Evolutionary conservation across 1,140 invertebrate genomes (phyloP), one percentile per base, ranked within the genome.

Genomic region (Pectinophora gossypiella): DNA sequence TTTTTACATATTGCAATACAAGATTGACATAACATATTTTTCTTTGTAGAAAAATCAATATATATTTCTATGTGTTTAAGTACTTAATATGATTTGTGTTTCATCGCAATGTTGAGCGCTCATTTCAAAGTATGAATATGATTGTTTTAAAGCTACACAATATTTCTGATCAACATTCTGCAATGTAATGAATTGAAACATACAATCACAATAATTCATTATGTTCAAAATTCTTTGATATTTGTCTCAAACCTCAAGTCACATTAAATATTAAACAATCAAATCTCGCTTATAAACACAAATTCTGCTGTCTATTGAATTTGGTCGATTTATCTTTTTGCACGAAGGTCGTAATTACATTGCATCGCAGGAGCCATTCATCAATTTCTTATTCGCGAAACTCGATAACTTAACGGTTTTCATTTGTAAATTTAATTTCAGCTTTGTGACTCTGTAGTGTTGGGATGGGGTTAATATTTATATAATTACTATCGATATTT

Each of bases 361-460:
- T 40, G 19, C 36, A 40, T 40, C 20, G 43, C 10, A 45, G 43
- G 10, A 19, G 15, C 43, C 43, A 45, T 45, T 21, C 18, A 45
- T 45, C 43, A 45, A 45, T 45, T 45, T 45, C 43, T 45, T 45
- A 45, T 45, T 45, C 43, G 15, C 36, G 12, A 20, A 45, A 45
- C 19, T 45, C 43, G 20, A 45, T 45, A 45, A 45, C 18, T 45
- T 45, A 45, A 45, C 43, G 43, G 19, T 18, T 45, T 45, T 45
- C 43, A 19, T 45, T 45, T 45, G 20, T 45, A 45, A 45, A 45
- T 45, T 45, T 45, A 45, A 45, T 45, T 45, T 45, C 19, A 45
- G 43, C 20, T 45, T 16, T 40, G 13, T 40, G 36, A 40, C 36
- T 15, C 36, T 40, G n/a, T 40, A n/a, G n/a, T 27, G 10, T 38